A percentile compares a stretch with the other conserved stretches of the same genome.
Conservation (phyloP, 2,113 vertebrate genomes). For the Synchiropus splendidus region DNA sequence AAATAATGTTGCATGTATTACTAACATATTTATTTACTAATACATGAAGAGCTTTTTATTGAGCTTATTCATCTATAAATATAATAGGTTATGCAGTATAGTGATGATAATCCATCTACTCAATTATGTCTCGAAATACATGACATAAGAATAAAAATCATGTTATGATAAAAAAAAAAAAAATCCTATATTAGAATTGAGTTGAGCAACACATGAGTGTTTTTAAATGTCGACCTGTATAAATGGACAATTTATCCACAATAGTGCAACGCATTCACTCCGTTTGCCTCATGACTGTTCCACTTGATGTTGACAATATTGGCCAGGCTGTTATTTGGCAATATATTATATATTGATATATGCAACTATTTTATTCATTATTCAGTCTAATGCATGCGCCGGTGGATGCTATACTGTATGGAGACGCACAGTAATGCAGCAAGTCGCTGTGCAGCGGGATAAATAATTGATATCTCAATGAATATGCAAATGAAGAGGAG, state of each 20-base stretch:
- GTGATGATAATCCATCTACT: too few species aligned
- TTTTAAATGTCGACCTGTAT: too few species aligned
- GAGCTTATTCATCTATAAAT: too few species aligned
- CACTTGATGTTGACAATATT: constrained; percentile 8
- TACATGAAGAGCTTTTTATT: too few species aligned
- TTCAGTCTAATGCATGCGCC: constrained; percentile 38
- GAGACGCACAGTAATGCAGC: constrained; percentile 51
- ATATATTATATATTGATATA: constrained; percentile 38
- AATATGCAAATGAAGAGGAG: constrained; percentile 66
- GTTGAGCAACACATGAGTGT: too few species aligned
- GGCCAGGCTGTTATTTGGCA: constrained; percentile 10
- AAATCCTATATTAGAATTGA: too few species aligned
- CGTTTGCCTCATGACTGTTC: constrained; percentile 2
- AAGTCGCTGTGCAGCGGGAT: constrained; percentile 55
- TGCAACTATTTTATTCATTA: constrained; percentile 44
- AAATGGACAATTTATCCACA: too few species aligned
- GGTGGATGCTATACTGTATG: constrained; percentile 39
- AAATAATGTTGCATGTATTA: too few species aligned
- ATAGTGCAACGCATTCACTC: too few species aligned
- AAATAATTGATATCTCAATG: constrained; percentile 77
- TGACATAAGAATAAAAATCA: neutral
- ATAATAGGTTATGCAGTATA: too few species aligned
- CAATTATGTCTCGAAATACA: neutral
- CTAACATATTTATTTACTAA: too few species aligned
- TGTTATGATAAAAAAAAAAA: neutral